Base-by-base conservation (phyloP, 2,113 vertebrate genomes). In the Psephotus haematonotus region DNA sequence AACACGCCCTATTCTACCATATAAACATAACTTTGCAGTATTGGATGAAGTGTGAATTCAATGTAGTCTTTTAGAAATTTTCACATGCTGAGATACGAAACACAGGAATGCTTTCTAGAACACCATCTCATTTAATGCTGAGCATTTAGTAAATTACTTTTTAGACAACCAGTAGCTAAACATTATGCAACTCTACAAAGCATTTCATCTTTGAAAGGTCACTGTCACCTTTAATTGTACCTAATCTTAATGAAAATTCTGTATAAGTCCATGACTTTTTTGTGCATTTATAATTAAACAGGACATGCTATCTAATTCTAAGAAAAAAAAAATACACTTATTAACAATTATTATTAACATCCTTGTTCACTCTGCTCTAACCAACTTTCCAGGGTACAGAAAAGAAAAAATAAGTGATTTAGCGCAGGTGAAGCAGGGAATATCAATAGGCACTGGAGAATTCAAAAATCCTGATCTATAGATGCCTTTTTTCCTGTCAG, bases 201-300 rank as follows among this genome's bases (percentile, higher is more conserved):
- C 9, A 24, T 35, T 84, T 91, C 7, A 90, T 68, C 50, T 94
- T 82, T 88, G 76, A 93, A 80, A 90, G 23, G 8, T 17, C 80
- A 59, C 57, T 50, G 70, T 64, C 67, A 70, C 29, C 52, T 86
- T 84, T 90, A 94, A 91, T 79, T 55, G 7, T 35, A 71, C 39
- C 35, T 88, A 47, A 79, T 76, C 47, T 72, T n/a, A 91, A 82
- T 8, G 6, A 79, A 41, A 85, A 74, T 60, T 95, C 39, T 87
- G 72, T 82, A 82, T 29, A 90, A 59, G 24, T 43, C 82, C 65
- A 46, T 77, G 49, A 91, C 63, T 75, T 47, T 75, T 93, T 25
- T 92, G 55, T 78, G 69, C 6, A 88, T 82, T 92, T 91, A 65
- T 95, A 95, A 92, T 67, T 79, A 95, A 96, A 92, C 28, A 65